Evolutionary conservation across 1,140 invertebrate genomes (phyloP).

Genomic region (Ceratina australensis): DNA sequence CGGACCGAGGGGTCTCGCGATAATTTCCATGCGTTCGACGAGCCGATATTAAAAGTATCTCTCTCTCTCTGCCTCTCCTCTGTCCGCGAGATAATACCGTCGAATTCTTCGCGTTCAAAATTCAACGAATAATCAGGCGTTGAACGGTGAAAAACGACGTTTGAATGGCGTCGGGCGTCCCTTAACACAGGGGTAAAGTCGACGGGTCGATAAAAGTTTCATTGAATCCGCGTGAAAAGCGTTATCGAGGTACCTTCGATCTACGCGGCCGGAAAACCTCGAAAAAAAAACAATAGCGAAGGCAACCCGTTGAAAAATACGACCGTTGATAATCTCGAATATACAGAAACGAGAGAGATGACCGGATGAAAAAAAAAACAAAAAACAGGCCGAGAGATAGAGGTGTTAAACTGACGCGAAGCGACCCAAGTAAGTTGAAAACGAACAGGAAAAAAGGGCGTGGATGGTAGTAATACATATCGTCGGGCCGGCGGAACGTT

Average conservation of each 20-base stretch:
- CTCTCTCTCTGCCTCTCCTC: background rate
- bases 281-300: background rate
- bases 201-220: slow-evolving; percentile 25
- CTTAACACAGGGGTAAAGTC: background rate
- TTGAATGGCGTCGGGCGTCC: background rate
- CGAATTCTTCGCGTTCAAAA: background rate
- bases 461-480: slow-evolving; percentile 39
- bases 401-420: background rate
- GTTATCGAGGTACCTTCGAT: slow-evolving; percentile 26
- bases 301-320: slow-evolving; percentile 34
- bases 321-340: slow-evolving; percentile 39
- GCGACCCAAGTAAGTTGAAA: slow-evolving; percentile 35
- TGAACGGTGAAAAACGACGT: background rate
- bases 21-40: slow-evolving; percentile 1
- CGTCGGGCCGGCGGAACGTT: slow-evolving; percentile 24
- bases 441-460: slow-evolving; percentile 17
- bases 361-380: too few species aligned
- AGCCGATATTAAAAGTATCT: slow-evolving; percentile 21
- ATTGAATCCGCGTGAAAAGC: slow-evolving; percentile 23
- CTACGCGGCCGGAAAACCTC: background rate
- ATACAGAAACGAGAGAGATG: slow-evolving; percentile 10
- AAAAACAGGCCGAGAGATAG: background rate
- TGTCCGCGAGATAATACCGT: background rate
- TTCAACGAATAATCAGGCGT: background rate
- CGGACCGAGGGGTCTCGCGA: background rate